Base-by-base conservation (phyloP, 2,888 invertebrate species). In the Iselma pallidipennis region DNA sequence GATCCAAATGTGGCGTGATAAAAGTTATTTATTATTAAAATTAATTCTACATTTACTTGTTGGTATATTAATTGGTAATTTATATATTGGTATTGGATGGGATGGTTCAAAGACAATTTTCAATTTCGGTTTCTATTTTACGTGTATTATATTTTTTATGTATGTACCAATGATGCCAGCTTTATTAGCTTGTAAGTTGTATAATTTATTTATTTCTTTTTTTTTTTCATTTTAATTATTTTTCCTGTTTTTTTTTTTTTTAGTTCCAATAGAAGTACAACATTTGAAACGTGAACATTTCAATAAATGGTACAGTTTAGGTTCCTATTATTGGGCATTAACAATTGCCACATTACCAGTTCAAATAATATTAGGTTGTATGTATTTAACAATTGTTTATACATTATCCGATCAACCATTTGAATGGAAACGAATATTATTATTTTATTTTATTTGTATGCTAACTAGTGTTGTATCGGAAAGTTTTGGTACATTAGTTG, bases 151-250 rank as follows among this genome's bases (percentile, higher is more conserved):
- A 64, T 88, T 89, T 26, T 91, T 92, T 81, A 84, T 94, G 73
- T 94, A 92, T 76, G 85, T 92, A 55, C 91, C 94, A 0, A 89
- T 94, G 89, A 87, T 93, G 85, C 94, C 94, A 2, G 87, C 92
- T 48, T 80, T 94, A 53, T 80, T 93, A 66, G 87, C 91, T 71
- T 94, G 94, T 94, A 83, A 89, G 91, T 85, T 68, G 51, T 50
- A 49, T 37, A 51, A 29, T 37, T 23, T 49, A 28, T n/a, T 50
- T 31, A 19, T 62, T 45, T 23, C 21, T 33, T 72, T 55, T 14
- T 54, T 55, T 48, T 51, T 33, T 72, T 53, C 14, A 50, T 49
- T 14, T 23, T 57, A 54, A 52, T 33, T 56, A 49, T 49, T 21
- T 1, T 16, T 42, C 4, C 5, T 26, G 31, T 61, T 48, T 51